Evolutionary conservation across 92 coral and sea anemone species (phyloP).

Genomic region (Diadumene lineata): DNA sequence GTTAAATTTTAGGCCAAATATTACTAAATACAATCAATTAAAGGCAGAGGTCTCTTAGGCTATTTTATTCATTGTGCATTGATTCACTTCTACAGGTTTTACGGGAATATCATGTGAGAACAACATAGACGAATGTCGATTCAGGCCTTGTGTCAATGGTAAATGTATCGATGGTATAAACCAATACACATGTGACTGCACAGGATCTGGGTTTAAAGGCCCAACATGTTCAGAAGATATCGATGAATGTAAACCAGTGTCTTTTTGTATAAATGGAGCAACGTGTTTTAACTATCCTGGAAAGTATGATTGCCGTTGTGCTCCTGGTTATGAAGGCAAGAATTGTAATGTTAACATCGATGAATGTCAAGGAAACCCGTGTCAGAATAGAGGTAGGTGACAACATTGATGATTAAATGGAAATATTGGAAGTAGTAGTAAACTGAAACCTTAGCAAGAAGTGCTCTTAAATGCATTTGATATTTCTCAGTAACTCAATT

Average conservation of each 20-base stretch:
- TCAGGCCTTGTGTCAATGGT: conserved; percentile 59
- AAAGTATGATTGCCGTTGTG: conserved; percentile 69
- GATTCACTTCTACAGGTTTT: conserved; percentile 49
- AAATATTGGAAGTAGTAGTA: too few relatives aligned
- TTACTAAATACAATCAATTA: too few relatives aligned
- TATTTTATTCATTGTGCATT: not conserved
- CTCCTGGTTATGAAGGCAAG: conserved; percentile 65
- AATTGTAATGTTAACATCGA: conserved; percentile 75
- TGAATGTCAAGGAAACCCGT: conserved; percentile 74
- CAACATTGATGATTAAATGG: not conserved
- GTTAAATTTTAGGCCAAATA: too few relatives aligned
- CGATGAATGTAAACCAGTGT: conserved; percentile 57
- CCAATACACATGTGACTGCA: conserved; percentile 71
- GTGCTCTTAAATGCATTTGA: too few relatives aligned
- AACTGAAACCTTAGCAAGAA: too few relatives aligned
- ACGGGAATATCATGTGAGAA: conserved; percentile 65
- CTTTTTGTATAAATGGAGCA: conserved; percentile 73
- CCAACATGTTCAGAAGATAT: conserved; percentile 64
- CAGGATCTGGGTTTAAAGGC: conserved; percentile 81
- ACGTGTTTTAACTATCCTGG: conserved; percentile 77
- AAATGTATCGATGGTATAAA: conserved; percentile 63
- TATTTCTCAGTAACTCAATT: too few relatives aligned
- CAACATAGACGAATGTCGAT: conserved; percentile 83
- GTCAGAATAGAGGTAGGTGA: conserved; percentile 78
- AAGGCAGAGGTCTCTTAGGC: too few relatives aligned